Percentiles rank a stretch among this genome's conserved stretches.
These are phyloP conservation scores for Hippasteria phrygiana DNA, from an alignment of 53 echinoderm and acorn worm species.

Conservation along the genomic window DNA sequence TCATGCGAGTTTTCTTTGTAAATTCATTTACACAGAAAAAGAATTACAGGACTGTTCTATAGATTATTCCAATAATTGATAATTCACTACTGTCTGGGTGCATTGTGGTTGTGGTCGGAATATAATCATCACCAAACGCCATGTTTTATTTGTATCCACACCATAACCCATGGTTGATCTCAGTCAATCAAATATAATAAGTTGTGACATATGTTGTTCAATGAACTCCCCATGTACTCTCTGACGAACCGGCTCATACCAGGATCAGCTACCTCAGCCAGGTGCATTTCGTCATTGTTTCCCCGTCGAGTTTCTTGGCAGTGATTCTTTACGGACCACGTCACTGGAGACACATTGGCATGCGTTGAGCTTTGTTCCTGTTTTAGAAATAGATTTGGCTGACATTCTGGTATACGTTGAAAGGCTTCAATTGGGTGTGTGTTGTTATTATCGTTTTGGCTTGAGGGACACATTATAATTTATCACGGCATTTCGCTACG, in stretches of 20 bases:
- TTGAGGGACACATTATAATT: no score
- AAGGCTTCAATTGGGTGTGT: no score
- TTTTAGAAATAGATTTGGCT: conserved; percentile 36
- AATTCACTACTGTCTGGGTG: no score
- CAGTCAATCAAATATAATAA: conserved; percentile 32
- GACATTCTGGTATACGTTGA: conserved; percentile 4
- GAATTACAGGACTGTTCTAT: no score
- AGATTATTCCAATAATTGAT: no score
- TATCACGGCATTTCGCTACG: no score
- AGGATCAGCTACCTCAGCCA: conserved; percentile 27
- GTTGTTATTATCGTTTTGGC: no score
- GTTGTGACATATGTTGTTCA: conserved; percentile 58
- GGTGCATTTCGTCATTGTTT: conserved; percentile 47
- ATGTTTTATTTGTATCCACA: no score
- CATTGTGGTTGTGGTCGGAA: no score
- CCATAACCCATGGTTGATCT: conserved; percentile 7
- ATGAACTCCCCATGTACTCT: conserved; percentile 45
- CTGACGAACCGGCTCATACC: background rate
- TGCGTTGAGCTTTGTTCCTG: conserved; percentile 19
- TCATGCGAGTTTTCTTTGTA: no score
- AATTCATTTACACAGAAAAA: no score
- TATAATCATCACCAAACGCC: no score
- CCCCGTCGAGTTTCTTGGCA: conserved; percentile 4
- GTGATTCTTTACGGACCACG: conserved; percentile 1
- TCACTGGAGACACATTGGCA: conserved; percentile 34